Evolutionary conservation across 2,888 invertebrate species (phyloP), one percentile per base, ranked within the genome.

Genomic region (Drosophila gaucha): DNA sequence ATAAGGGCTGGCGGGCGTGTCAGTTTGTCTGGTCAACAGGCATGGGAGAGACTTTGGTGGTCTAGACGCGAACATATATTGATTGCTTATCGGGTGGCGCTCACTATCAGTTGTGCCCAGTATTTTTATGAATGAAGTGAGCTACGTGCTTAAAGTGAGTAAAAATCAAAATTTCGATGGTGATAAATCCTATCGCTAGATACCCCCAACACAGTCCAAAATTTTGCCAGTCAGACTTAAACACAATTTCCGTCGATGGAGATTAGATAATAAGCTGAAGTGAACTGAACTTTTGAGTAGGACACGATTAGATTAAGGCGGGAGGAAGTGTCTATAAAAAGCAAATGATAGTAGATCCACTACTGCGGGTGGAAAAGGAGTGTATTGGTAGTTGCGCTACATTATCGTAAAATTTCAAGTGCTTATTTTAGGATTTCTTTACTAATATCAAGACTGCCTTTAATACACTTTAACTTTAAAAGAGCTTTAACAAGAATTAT

Each of bases 221-320:
- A 20, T 44, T 26, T 20, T 14, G 30, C 2, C n/a, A 30, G 56
- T 16, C 16, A 18, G 14, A n/a, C 3, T 24, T 22, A 28, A 39
- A 18, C 26, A 24, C 9, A 12, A 28, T 52, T 52, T 31, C 16
- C 6, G 26, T 6, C 18, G 9, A 14, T 31, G 14, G 20, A 12
- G 63, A 63, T 63, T 62, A 63, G 63, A 46, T 64, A 16, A 8
- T 30, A 10, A 26, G 22, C 16, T 63, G 20, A 22, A 63, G 51
- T 31, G 36, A 36, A 39, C 54, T 30, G 52, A 22, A 63, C 50
- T 56, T 30, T 38, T 9, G 6, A 47, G 55, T 26, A 10, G 18
- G 4, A 91, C 90, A 24, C 90, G 90, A 26, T 46, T 26, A 44
- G 14, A 44, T 28, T 18, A n/a, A 38, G 8, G 10, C 9, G 12